Base-by-base conservation (phyloP, 2,888 invertebrate genomes). In the Torymus tubicola region DNA sequence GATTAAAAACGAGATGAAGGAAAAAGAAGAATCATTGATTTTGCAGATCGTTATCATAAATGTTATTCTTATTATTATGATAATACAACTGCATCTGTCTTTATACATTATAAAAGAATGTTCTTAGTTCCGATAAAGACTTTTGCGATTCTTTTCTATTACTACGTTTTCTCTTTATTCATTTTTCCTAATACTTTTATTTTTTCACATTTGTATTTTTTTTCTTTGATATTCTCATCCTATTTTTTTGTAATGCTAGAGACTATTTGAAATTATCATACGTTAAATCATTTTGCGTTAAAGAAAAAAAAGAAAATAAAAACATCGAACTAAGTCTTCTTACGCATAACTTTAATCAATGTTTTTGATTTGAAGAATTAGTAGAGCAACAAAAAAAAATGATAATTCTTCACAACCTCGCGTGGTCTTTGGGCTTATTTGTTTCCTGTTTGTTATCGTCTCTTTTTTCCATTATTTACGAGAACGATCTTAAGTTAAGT, bases 361-460 rank as follows among this genome's bases (percentile, higher is more conserved):
- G 71, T 42, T 16, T 71, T 80, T 69, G 18, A 72, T 67, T 80
- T 42, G 10, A 71, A 21, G 14, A 58, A 74, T 58, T 73, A 79
- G 63, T 60, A 74, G 24, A 74, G 55, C 52, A 53, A 42, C 8
- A 8, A 79, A 52, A 52, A 53, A 67, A 53, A 71, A 67, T 70
- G 3, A 52, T 52, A 67, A 2, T 71, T 80, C 65, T 76, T 75
- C 63, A 52, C 67, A 76, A 74, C 77, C 81, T 81, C 76, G 68
- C 73, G 73, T 65, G 73, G 77, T 78, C 68, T 69, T 21, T 69
- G 76, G 72, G 68, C 80, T 74, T 65, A 77, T 75, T 78, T 78
- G 71, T 78, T 81, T 78, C 78, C 74, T 71, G 75, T 81, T 78
- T 73, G 74, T 74, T 78, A 78, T 81, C 61, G 70, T 81, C 74